Conservation (phyloP, 2,888 invertebrate genomes). For the Netelia inedita region DNA sequence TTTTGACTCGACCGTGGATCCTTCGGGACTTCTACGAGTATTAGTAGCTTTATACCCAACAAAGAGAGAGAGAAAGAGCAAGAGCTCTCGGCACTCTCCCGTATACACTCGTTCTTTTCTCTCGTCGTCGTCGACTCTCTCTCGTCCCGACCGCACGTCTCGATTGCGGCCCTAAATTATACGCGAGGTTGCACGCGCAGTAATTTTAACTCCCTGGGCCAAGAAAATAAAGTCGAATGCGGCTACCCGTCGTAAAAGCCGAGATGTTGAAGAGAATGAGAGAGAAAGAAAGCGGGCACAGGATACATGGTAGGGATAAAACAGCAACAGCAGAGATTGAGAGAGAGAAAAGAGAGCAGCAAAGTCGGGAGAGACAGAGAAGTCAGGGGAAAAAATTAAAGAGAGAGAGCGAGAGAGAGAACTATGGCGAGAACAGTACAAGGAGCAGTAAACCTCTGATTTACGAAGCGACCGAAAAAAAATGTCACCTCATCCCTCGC, state of each 20-base stretch:
- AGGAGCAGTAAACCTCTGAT: constrained; percentile 71
- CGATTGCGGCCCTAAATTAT: constrained; percentile 75
- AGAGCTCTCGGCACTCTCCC: constrained; percentile 2
- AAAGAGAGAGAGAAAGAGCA: constrained; percentile 17
- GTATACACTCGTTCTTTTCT: constrained; percentile 15
- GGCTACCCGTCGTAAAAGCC: constrained; percentile 70
- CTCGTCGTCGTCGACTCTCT: constrained; percentile 15
- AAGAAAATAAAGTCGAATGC: constrained; percentile 70
- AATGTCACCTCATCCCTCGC: constrained; percentile 55
- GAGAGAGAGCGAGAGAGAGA: constrained; percentile 10
- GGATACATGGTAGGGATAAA: constrained; percentile 38
- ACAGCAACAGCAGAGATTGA: constrained; percentile 27
- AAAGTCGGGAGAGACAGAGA: constrained; percentile 26
- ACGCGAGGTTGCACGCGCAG: constrained; percentile 72
- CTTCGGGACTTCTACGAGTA: constrained; percentile 21
- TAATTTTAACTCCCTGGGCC: constrained; percentile 72
- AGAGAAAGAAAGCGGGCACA: constrained; percentile 32
- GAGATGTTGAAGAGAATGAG: constrained; percentile 12
- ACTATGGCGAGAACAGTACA: constrained; percentile 52
- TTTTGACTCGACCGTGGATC: not conserved
- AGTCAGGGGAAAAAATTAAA: constrained; percentile 34
- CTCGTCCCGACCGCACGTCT: constrained; percentile 67
- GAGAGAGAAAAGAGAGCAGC: constrained; percentile 28
- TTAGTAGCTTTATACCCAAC: not conserved
- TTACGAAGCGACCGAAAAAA: constrained; percentile 71